These are phyloP conservation scores for Cromileptes altivelis DNA, from an alignment of 2,113 vertebrate species.

Conservation along the genomic window DNA sequence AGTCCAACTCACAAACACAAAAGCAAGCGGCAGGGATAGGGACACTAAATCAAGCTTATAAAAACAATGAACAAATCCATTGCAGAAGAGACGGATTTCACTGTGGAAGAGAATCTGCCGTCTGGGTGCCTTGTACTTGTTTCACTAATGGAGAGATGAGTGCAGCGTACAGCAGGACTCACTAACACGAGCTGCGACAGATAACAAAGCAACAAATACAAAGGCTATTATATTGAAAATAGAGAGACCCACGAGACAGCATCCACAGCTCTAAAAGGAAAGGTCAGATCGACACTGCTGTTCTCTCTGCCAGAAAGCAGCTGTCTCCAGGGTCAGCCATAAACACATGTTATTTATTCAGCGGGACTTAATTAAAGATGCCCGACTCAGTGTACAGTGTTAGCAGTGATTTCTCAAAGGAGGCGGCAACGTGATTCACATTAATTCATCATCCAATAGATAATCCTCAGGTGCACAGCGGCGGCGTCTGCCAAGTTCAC, in stretches of 20 bases:
- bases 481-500: conserved; percentile 42
- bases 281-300: conserved; percentile 58
- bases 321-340: conserved; percentile 48
- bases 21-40: neutral
- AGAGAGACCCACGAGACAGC: conserved; percentile 31
- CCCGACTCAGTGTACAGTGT: conserved; percentile 49
- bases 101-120: conserved; percentile 2
- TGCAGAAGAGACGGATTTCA: conserved; percentile 28
- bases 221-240: conserved; percentile 53
- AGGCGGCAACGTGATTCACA: conserved; percentile 59
- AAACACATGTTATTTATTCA: conserved; percentile 71
- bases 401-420: conserved; percentile 74
- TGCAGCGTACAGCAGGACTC: conserved; percentile 19
- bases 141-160: conserved; percentile 59
- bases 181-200: neutral
- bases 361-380: conserved; percentile 74
- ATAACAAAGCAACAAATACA: conserved; percentile 58
- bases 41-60: conserved; percentile 26
- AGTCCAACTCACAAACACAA: conserved; percentile 18
- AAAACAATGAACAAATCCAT: conserved; percentile 31
- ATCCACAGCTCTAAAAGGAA: conserved; percentile 36
- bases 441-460: conserved; percentile 74
- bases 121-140: conserved; percentile 24
- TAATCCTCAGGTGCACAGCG: conserved; percentile 71
- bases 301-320: conserved; percentile 24